Base-by-base conservation (phyloP, 2,113 vertebrate genomes). In the Eudyptes chrysolophus region DNA sequence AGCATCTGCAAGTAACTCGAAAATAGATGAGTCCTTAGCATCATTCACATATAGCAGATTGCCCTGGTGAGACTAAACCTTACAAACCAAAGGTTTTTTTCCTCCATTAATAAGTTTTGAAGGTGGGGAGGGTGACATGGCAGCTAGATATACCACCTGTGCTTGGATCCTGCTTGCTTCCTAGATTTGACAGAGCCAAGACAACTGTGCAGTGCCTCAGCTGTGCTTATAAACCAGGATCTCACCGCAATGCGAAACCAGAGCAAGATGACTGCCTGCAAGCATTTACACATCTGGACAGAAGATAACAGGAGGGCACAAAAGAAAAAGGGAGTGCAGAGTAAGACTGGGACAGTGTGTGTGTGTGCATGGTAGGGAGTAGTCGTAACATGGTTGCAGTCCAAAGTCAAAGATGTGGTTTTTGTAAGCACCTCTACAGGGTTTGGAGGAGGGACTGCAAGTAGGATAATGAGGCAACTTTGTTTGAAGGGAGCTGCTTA, bases 71-170 rank as follows among this genome's bases (percentile, higher is more conserved):
- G 12, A 68, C 26, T 54, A 88, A 71, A 57, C 2, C 26, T 72
- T 61, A 30, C 0, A 9, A n/a, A 62, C 1, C 2, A 42, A 49
- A 19, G 8, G 2, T 1, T 34, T 89, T 79, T 78, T 71, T 57
- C 6, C 17, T 60, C 21, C 6, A 2, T 65, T 52, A 44, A 13
- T 26, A 49, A 62, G 16, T 65, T 81, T 70, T 61, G 51, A 81
- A 48, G 5, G 25, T 58, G 46, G 12, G 9, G 8, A 55, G 16
- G 22, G 21, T 3, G 6, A 57, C 14, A 18, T 0, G 1, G 25
- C 34, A 90, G 51, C 19, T 58, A 64, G 16, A n/a, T 64, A 40
- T 40, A 16, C 5, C 10, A 42, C 26, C 29, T 24, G 7, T 57
- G 20, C 21, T 90, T 6, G 1, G 34, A 65, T 66, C 19, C 79